Conservation (phyloP, 1,140 invertebrate species). For the Idris sp. region DNA sequence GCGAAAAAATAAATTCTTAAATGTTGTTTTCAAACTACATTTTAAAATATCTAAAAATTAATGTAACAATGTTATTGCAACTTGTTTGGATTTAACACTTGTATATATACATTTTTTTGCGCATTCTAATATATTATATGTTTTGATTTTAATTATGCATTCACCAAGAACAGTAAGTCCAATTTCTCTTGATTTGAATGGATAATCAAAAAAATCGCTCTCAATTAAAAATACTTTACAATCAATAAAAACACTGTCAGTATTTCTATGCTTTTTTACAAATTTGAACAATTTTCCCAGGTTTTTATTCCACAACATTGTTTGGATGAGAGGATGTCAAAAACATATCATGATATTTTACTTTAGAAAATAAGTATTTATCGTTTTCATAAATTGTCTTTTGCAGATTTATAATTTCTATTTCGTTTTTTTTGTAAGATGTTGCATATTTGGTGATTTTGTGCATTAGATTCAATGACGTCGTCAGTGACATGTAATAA, state of each 20-base stretch:
- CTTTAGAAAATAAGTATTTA: constrained; percentile 8
- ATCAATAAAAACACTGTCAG: constrained; percentile 4
- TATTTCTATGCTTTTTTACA: constrained; percentile 10
- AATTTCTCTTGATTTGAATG: constrained; percentile 13
- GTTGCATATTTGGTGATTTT: constrained; percentile 1
- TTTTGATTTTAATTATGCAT: constrained; percentile 4
- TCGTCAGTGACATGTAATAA: too few relatives aligned
- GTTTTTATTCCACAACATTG: constrained; percentile 21
- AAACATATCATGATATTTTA: constrained; percentile 8
- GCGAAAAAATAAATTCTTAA: too few relatives aligned
- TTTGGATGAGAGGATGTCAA: constrained; percentile 31
- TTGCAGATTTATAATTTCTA: constrained; percentile 13
- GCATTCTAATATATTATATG: constrained; percentile 1
- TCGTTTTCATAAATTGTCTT: neutral
- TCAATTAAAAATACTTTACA: constrained; percentile 3
- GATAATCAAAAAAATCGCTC: constrained; percentile 14
- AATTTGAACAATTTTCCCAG: constrained; percentile 23
- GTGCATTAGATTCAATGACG: too few relatives aligned
- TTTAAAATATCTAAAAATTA: too few relatives aligned
- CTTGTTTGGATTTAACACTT: constrained; percentile 3
- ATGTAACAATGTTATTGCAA: constrained; percentile 17
- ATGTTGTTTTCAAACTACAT: too few relatives aligned
- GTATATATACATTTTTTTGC: constrained; percentile 22
- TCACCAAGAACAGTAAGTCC: constrained; percentile 10
- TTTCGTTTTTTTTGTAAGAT: constrained; percentile 17